Base-by-base conservation (phyloP, 2,113 vertebrate genomes). In the Pomatostomus ruficeps region DNA sequence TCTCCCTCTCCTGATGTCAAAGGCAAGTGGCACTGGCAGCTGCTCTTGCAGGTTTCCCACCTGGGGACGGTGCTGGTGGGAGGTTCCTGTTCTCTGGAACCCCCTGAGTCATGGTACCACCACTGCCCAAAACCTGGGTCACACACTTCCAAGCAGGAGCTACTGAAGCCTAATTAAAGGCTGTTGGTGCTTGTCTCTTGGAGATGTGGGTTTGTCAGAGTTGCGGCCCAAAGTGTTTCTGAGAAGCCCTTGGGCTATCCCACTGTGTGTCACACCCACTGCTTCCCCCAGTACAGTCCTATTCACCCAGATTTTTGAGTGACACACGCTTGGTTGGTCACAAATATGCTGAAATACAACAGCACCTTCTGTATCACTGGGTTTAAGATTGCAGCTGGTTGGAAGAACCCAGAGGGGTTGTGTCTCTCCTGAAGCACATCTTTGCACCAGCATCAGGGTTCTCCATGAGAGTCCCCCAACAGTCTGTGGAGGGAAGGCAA, bases 21-120 rank as follows among this genome's bases (percentile, higher is more conserved):
- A 31, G 36, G 46, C 45, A 8, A 72, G 75, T 21, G 1, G 49
- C 0, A 1, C 65, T 52, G 75, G 55, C 57, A 36, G 73, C 28
- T 8, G 3, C 33, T 29, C 38, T 9, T 14, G 6, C 16, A 43
- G 35, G 25, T 70, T 75, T 76, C 71, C 48, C 18, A 10, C 77
- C 42, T 6, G 0, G 58, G 29, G 40, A 68, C 0, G 0, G 21
- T 0, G 0, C 57, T 2, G 18, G 19, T 0, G 1, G 31, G 72
- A 46, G 13, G 35, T 19, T 40, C 76, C 7, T 0, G 6, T 15
- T 55, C 1, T 0, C 1, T 2, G 28, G 24, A 49, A 80, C 8
- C 24, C 55, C 1, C 1, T 33, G 28, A 54, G 10, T 12, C 31
- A 40, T 46, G 1, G 5, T 31, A 4, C 26, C 2, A 3, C n/a